These are phyloP conservation scores for Chelonia mydas DNA, from an alignment of 2,797 vertebrate species.

Conservation along the genomic window DNA sequence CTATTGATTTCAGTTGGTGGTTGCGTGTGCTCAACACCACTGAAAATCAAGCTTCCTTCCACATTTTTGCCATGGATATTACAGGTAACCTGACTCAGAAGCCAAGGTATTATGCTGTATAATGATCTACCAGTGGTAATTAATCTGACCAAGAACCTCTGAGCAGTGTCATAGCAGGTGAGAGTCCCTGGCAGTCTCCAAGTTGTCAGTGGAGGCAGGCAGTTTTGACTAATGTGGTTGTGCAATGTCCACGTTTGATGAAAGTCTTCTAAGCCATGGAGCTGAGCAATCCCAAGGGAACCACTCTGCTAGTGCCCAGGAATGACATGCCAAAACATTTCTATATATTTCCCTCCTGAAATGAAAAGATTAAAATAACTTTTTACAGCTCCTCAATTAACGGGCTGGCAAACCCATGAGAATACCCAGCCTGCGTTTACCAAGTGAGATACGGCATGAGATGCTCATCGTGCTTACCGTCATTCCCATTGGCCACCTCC, in stretches of 20 bases:
- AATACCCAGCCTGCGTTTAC: background rate
- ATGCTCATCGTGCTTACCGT: background rate
- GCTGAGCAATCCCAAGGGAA: background rate
- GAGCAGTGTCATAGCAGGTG: constrained; percentile 74
- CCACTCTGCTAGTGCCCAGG: background rate
- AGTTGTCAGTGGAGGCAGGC: constrained; percentile 71
- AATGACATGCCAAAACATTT: background rate
- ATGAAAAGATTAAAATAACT: background rate
- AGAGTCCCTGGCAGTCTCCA: constrained; percentile 66
- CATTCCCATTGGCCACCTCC: background rate
- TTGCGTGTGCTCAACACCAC: background rate
- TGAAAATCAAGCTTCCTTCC: background rate
- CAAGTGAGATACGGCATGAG: background rate
- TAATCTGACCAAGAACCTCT: constrained; percentile 75
- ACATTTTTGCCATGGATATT: background rate
- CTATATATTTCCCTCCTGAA: background rate
- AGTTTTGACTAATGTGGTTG: constrained; percentile 66
- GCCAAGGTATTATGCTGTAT: background rate
- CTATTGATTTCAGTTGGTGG: background rate
- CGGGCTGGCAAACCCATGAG: background rate
- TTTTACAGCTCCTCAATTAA: background rate
- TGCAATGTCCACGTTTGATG: background rate
- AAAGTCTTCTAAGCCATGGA: background rate
- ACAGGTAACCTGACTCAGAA: background rate
- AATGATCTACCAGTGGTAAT: constrained; percentile 67